phyloP scores from a whole-genome alignment of 2,113 vertebrate species.

The Ictalurus furcatus region DNA sequence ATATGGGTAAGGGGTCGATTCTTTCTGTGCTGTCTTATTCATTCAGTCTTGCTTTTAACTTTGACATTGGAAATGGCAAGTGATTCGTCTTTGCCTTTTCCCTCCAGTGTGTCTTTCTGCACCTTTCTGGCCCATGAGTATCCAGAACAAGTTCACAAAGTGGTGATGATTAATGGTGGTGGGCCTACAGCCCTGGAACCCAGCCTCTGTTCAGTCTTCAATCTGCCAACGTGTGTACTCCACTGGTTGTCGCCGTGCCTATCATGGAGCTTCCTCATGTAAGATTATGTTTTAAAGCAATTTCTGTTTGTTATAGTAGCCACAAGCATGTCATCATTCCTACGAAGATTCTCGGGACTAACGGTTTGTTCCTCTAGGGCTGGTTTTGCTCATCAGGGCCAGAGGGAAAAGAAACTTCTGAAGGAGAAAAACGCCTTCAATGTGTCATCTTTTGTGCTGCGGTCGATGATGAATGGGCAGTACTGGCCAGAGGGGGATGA shows the following conservation, averaged over 20 bases:
- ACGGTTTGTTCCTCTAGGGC: conserved; percentile 73
- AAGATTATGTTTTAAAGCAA: conserved; percentile 82
- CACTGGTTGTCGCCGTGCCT: conserved; percentile 90
- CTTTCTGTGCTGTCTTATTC: conserved; percentile 57
- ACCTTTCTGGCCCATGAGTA: conserved; percentile 97
- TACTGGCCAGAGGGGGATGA: conserved; percentile 98
- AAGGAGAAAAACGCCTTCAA: conserved; percentile 95
- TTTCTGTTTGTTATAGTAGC: not conserved
- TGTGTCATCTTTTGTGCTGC: conserved; percentile 90
- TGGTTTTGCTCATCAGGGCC: conserved; percentile 91
- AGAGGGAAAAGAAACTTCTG: conserved; percentile 94
- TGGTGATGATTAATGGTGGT: conserved; percentile 97
- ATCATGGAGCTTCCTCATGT: conserved; percentile 98
- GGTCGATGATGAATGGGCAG: conserved; percentile 97
- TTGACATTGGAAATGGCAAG: conserved; percentile 18
- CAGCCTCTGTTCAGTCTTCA: conserved; percentile 94
- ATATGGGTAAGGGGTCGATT: conserved; percentile 78
- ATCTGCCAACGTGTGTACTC: conserved; percentile 89
- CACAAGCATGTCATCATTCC: not conserved
- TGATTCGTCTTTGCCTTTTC: conserved; percentile 77
- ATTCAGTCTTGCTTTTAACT: not conserved
- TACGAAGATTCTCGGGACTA: not conserved
- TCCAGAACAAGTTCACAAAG: conserved; percentile 93
- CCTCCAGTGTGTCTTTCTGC: conserved; percentile 90
- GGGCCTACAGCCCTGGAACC: conserved; percentile 95